phyloP scores from a whole-genome alignment of 2,113 vertebrate genomes.

The pig (Sus scrofa) region T2T-Sscrofa CM000819.6:142672501-142673000 shows the following conservation, averaged over 20 bases:
- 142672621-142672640: not conserved
- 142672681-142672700: not conserved
- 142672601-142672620: not conserved
- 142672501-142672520: not conserved
- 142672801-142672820: constrained; percentile 9
- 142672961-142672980: not conserved
- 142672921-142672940: not conserved
- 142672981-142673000: not conserved
- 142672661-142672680: not conserved
- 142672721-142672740: not conserved
- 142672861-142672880: not conserved
- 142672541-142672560: not conserved
- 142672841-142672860: not conserved
- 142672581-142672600: not conserved
- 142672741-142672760: constrained; percentile 31
- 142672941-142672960: not conserved
- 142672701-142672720: not conserved
- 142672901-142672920: not conserved
- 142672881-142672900: not conserved
- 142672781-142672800: not conserved
- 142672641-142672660: not conserved
- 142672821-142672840: not conserved
- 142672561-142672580: not conserved
- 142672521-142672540: not conserved
- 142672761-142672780: not conserved